Percentiles rank a stretch among this genome's conserved stretches.
phyloP scores from a whole-genome alignment of 37 sponge, comb jelly and placozoan species.

The Eunapius fragilis region DNA sequence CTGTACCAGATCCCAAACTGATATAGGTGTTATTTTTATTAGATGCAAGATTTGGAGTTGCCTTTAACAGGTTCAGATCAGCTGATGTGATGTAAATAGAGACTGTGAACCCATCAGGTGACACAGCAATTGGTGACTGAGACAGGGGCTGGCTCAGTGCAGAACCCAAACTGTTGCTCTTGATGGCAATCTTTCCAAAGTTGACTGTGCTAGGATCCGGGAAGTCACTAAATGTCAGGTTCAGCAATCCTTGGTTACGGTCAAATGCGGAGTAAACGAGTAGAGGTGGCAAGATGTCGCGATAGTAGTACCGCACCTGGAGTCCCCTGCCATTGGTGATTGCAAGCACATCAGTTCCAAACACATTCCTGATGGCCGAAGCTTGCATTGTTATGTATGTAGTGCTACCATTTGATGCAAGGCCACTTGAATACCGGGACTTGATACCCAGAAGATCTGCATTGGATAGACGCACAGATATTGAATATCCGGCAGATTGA shows the following conservation, averaged over 20 bases:
- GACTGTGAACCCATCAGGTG: constrained; percentile 71
- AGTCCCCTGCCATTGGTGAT: constrained; percentile 88
- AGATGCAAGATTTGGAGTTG: constrained; percentile 46
- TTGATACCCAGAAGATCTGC: constrained; percentile 76
- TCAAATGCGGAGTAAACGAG: constrained; percentile 62
- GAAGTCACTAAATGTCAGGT: constrained; percentile 81
- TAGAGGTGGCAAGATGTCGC: constrained; percentile 60
- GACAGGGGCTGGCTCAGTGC: constrained; percentile 30
- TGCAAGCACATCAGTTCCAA: constrained; percentile 81
- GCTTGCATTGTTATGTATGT: constrained; percentile 84
- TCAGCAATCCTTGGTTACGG: constrained; percentile 66
- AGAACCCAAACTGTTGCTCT: constrained; percentile 3
- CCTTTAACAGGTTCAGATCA: constrained; percentile 84
- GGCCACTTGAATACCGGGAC: constrained; percentile 20
- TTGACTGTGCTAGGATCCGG: constrained; percentile 70
- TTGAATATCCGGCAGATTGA: constrained; percentile 66
- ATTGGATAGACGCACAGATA: constrained; percentile 72
- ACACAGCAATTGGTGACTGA: constrained; percentile 33
- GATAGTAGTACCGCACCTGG: constrained; percentile 49
- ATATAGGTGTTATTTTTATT: constrained; percentile 42
- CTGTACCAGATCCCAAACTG: constrained; percentile 36
- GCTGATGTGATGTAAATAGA: constrained; percentile 32
- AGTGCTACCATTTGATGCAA: constrained; percentile 56
- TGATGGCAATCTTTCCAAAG: constrained; percentile 54
- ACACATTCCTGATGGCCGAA: constrained; percentile 82